Conservation (phyloP, 2,888 invertebrate genomes). For the Amblyteles armatorius region DNA sequence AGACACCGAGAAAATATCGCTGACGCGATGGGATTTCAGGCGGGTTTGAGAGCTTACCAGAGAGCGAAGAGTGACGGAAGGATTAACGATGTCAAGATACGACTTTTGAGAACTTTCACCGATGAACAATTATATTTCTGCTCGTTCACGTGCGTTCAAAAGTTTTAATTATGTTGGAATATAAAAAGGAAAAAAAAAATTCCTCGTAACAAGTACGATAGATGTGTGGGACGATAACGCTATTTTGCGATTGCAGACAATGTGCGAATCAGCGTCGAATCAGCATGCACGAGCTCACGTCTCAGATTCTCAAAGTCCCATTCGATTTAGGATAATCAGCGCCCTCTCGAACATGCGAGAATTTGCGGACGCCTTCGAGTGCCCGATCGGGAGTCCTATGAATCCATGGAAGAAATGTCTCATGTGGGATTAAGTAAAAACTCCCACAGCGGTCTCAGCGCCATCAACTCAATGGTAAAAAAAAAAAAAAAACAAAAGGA, state of each 20-base stretch:
- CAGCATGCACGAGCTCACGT: constrained; percentile 81
- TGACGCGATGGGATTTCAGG: not conserved
- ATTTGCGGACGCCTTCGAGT: constrained; percentile 87
- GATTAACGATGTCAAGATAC: not conserved
- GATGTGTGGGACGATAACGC: not conserved
- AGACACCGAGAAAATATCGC: not conserved
- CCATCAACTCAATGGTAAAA: too few species aligned
- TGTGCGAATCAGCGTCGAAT: not conserved
- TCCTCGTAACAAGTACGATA: not conserved
- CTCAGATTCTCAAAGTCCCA: constrained; percentile 88
- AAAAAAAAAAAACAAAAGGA: too few species aligned
- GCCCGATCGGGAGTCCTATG: constrained; percentile 87
- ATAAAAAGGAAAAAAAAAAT: not conserved
- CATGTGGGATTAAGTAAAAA: constrained; percentile 85
- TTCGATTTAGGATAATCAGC: constrained; percentile 88
- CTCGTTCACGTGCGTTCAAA: not conserved
- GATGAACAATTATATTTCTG: constrained; percentile 2
- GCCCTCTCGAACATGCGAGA: constrained; percentile 88
- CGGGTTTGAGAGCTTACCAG: not conserved
- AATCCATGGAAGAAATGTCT: constrained; percentile 88
- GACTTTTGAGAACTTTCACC: not conserved
- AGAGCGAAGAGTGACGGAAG: not conserved
- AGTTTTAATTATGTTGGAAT: not conserved
- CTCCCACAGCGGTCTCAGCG: not conserved
- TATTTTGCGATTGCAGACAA: not conserved